Evolutionary conservation across 2,888 invertebrate genomes (phyloP), one percentile per base, ranked within the genome.

Genomic region (Euplexia lucipara): DNA sequence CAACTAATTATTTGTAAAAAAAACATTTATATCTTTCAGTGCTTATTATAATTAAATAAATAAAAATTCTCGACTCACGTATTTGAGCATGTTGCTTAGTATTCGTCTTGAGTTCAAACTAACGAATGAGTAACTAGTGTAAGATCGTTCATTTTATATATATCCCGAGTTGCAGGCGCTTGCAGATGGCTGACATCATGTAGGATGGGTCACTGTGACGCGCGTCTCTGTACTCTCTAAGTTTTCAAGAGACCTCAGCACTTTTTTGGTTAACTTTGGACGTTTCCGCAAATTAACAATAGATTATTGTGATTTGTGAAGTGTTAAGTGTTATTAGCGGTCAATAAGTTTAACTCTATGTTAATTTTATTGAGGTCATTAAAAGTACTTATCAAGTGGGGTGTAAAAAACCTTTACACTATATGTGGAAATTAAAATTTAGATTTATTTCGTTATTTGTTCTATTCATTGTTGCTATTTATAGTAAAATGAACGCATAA

Each of bases 21-120:
- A 41, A 70, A 48, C 37, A 52, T 62, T 74, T 52, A 73, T 74
- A 75, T 69, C 63, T 70, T 79, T 74, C 48, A 60, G 51, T 70
- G 71, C 60, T 75, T 82, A 79, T 58, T 70, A 66, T 70, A 77
- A 79, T 78, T 75, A 78, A 59, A 70, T 71, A 78, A 70, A 75
- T 72, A 70, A 65, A 65, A 75, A 64, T 67, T 62, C 37, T 70
- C 12, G 56, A 95, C 95, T 95, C 90, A 95, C 95, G 94, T 94
- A 94, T 95, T 93, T 95, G 79, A 94, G 87, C 95, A 95, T 95
- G 90, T 81, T 93, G 93, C 86, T 93, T 85, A 87, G 91, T 92
- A 87, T 90, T 91, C 93, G 89, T 90, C 87, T 89, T 89, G 94
- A 92, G 92, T 91, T 92, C 92, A 92, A 90, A 91, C 90, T 92